phyloP scores from a whole-genome alignment of 2,113 vertebrate genomes.

The Salminus brasiliensis region DNA sequence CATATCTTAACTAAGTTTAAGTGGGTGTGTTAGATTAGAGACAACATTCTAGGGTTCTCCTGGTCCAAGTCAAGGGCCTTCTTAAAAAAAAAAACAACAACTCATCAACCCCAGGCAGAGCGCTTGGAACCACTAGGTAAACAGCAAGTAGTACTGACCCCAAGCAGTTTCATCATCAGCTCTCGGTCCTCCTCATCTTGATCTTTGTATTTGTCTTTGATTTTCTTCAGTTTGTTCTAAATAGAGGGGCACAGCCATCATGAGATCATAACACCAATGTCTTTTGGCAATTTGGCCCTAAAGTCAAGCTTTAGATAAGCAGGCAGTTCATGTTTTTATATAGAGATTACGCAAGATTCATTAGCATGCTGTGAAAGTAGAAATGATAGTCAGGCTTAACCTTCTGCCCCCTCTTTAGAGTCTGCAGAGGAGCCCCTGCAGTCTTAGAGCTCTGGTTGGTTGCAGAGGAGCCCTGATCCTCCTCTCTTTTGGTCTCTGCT shows the following conservation, averaged over 20 bases:
- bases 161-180: constrained; percentile 95
- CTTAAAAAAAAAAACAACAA: constrained; percentile 50
- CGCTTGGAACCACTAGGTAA: background rate
- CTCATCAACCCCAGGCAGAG: background rate
- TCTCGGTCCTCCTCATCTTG: constrained; percentile 97
- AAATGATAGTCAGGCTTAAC: constrained; percentile 61
- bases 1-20: background rate
- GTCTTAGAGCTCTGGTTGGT: constrained; percentile 64
- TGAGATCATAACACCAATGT: background rate
- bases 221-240: constrained; percentile 98
- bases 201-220: constrained; percentile 98
- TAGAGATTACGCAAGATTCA: background rate
- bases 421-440: constrained; percentile 71
- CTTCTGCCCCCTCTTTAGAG: constrained; percentile 91
- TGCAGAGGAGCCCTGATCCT: constrained; percentile 5
- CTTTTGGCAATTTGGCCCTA: background rate
- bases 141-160: constrained; percentile 75
- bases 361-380: background rate
- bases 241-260: constrained; percentile 7
- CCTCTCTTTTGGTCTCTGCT: constrained; percentile 68
- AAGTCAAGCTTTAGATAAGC: background rate
- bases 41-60: constrained; percentile 83
- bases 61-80: constrained; percentile 85
- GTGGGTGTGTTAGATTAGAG: background rate
- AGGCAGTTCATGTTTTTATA: background rate